Conservation (phyloP, 2,113 vertebrate genomes). For the Scomber japonicus region DNA sequence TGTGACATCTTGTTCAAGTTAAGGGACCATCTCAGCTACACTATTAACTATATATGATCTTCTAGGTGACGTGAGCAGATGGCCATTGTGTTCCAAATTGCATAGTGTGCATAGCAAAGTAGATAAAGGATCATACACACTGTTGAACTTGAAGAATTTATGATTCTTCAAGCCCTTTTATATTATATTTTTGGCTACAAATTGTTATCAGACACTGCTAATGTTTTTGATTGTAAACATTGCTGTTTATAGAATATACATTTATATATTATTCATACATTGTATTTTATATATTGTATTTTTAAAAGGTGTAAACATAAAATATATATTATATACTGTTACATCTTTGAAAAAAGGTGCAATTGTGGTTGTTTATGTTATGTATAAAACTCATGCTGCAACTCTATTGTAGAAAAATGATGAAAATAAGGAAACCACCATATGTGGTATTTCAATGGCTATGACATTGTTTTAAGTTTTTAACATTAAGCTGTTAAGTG, state of each 20-base stretch:
- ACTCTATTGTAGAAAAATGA: neutral
- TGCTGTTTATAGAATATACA: neutral
- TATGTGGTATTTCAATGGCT: neutral
- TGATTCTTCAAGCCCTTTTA: no score
- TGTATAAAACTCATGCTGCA: neutral
- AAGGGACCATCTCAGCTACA: conserved; percentile 2
- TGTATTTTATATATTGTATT: neutral
- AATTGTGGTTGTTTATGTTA: no score
- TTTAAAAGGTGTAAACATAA: neutral
- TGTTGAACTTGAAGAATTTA: conserved; percentile 19
- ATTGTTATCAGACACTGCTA: neutral
- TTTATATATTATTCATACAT: neutral
- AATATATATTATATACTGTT: no score
- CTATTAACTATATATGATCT: neutral
- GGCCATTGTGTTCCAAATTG: conserved; percentile 21
- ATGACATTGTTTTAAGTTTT: neutral
- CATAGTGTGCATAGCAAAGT: conserved; percentile 58
- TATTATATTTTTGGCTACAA: neutral
- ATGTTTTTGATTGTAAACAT: no score
- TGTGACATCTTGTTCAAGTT: conserved; percentile 24
- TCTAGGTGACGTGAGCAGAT: neutral
- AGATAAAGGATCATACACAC: conserved; percentile 24
- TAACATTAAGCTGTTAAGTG: neutral
- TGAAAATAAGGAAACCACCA: neutral
- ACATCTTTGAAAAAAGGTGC: no score